Base-by-base conservation (phyloP, 37 sponge, comb jelly and placozoan species). In the Lycopodina hypogea region DNA sequence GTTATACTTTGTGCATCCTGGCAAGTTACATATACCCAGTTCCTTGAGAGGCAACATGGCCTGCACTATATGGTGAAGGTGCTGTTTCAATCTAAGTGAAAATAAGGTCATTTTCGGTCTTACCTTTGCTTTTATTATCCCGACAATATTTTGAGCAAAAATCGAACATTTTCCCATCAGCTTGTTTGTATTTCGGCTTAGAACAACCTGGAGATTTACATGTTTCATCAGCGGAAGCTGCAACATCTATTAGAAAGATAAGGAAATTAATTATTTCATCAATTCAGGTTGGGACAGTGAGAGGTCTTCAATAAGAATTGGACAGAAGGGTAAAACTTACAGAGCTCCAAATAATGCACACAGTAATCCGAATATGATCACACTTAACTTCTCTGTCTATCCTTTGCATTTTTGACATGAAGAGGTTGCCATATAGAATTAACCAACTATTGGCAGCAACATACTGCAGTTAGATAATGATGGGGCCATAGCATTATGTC, bases 1-100 rank as follows among this genome's bases (percentile, higher is more conserved):
- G 33, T 52, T 78, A 37, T 56, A 83, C 3, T 70, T 37, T 19
- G 1, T 62, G 52, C 91, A 91, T 53, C 80, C 83, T 55, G 91
- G 87, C 0, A 83, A 42, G 9, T 3, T 59, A 57, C 91, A 91
- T 35, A 30, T 83, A 33, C 71, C 77, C 42, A 38, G 21, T 2
- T 12, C 72, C 41, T 29, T 23, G 2, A 23, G 48, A 71, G 29
- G 35, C 60, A 59, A 18, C 68, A 67, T 32, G 29, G 35, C 3
- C 51, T 39, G 22, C 6, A 14, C 42, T 56, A 29, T 37, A 42
- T 22, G 26, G n/a, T 34, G 9, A 58, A 58, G 9, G 14, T 4
- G 26, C 3, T 4, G 4, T 58, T 58, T 4, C 18, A 26, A 58
- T 58, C 11, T 32, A 65, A 65, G 30, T 65, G 66, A 24, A 58